A percentile compares a stretch with the other conserved stretches of the same genome.
These are phyloP conservation scores for Cosmia pyralina DNA, from an alignment of 2,888 invertebrate species.

Conservation along the genomic window DNA sequence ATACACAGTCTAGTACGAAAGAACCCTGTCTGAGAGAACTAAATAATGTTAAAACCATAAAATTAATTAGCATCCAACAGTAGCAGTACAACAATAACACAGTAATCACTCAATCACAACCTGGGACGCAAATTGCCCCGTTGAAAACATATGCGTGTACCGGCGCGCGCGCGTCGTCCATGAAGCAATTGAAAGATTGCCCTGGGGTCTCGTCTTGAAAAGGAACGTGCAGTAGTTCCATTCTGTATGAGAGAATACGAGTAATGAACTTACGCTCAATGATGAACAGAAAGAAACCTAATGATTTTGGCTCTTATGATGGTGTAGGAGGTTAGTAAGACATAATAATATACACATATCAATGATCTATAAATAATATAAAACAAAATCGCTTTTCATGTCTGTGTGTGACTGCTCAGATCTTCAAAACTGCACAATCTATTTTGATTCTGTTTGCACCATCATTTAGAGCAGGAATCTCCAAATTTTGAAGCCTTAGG, in stretches of 20 bases:
- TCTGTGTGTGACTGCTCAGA: background rate
- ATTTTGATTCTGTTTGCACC: no score
- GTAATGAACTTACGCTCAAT: background rate
- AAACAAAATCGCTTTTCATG: background rate
- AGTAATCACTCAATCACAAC: constrained; percentile 60
- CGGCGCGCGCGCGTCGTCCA: constrained; percentile 63
- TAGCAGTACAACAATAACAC: constrained; percentile 48
- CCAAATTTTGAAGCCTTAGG: no score
- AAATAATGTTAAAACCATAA: background rate
- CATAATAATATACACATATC: no score
- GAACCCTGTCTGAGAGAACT: background rate
- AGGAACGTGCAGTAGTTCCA: constrained; percentile 25
- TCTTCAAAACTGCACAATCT: background rate
- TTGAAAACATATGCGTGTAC: constrained; percentile 61
- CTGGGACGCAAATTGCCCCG: constrained; percentile 58
- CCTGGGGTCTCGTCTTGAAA: constrained; percentile 60
- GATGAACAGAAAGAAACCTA: background rate
- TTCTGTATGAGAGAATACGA: background rate
- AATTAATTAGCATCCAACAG: constrained; percentile 24
- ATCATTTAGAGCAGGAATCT: no score
- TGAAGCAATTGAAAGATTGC: constrained; percentile 71
- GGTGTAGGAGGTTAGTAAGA: background rate
- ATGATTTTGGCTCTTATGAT: background rate
- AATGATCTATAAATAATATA: background rate
- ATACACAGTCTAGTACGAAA: background rate